Base-by-base conservation (phyloP, 2,888 invertebrate species). In the Mythimna pallens region DNA sequence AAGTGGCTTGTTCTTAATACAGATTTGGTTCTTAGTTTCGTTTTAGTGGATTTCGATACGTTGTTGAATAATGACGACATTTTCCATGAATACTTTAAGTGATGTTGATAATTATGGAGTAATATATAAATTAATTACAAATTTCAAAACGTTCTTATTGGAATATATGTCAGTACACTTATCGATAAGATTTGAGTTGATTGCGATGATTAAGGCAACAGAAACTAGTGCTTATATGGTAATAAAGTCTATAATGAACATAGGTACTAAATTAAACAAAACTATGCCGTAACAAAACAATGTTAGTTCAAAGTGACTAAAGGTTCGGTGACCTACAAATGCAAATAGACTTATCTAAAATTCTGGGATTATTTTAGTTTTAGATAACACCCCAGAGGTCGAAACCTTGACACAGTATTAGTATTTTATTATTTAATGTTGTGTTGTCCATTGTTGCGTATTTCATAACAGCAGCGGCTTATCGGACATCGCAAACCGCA, bases 131-230 rank as follows among this genome's bases (percentile, higher is more conserved):
- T 70, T 58, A 71, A 71, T 66, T 67, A 72, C 40, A 70, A 59
- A 71, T 52, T 20, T 34, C 36, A 68, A 65, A 20, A 57, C 55
- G 36, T 66, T 64, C 55, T 76, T 74, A 73, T 77, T 80, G 74
- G 71, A 82, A 86, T 85, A 83, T 88, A 67, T 88, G 87, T 86
- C 87, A 86, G 79, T 76, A 76, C 70, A 68, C 69, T 76, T 82
- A 84, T 78, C 81, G 84, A 88, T 88, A 86, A 87, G 87, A 85
- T 85, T 85, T 40, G 57, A 78, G 67, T 65, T 66, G 75, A 83
- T 83, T 73, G 71, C 57, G 65, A 36, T 52, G 81, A 86, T 84
- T 47, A 82, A 54, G 63, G 36, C 40, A 34, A 62, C 55, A 62
- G 62, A 70, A 82, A 79, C 66, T 75, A 63, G 65, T 47, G 25